Percentiles rank a stretch among this genome's conserved stretches.
phyloP scores from a whole-genome alignment of 2,888 invertebrate species.

The Trypoxylon attenuatum region DNA sequence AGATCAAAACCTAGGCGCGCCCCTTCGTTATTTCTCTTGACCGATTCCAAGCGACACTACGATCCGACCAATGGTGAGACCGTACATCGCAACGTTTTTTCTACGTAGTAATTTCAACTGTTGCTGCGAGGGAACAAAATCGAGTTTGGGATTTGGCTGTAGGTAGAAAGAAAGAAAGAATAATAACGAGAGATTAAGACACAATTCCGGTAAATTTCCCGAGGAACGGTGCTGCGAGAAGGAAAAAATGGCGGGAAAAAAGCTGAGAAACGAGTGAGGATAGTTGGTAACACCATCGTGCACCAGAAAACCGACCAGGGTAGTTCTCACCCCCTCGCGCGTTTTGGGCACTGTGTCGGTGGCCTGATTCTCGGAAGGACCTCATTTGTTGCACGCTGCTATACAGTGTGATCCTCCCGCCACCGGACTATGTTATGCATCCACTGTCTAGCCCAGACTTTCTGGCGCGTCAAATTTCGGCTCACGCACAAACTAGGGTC shows the following conservation, averaged over 20 bases:
- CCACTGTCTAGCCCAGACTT: too few relatives aligned
- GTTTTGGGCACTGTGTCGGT: constrained; percentile 71
- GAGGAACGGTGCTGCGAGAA: constrained; percentile 13
- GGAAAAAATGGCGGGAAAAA: constrained; percentile 2
- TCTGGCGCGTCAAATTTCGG: too few relatives aligned
- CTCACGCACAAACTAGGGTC: too few relatives aligned
- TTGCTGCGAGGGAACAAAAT: too few relatives aligned
- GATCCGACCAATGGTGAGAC: too few relatives aligned
- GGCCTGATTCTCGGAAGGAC: constrained; percentile 75
- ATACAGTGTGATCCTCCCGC: too few relatives aligned
- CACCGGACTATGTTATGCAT: too few relatives aligned
- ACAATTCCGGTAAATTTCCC: constrained; percentile 35
- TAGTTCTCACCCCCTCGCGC: constrained; percentile 70
- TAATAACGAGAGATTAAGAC: constrained; percentile 32
- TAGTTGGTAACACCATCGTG: constrained; percentile 52
- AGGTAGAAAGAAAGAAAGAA: too few relatives aligned
- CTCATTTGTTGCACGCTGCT: constrained; percentile 74
- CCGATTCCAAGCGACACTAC: too few relatives aligned
- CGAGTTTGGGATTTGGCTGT: too few relatives aligned
- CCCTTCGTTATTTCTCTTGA: not conserved
- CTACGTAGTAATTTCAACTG: too few relatives aligned
- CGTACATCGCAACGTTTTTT: too few relatives aligned
- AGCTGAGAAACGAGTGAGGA: constrained; percentile 28
- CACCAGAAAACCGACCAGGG: constrained; percentile 57
- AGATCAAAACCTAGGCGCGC: not conserved